Evolutionary conservation across 1,140 invertebrate species (phyloP).

Genomic region (Chlorops oryzae): DNA sequence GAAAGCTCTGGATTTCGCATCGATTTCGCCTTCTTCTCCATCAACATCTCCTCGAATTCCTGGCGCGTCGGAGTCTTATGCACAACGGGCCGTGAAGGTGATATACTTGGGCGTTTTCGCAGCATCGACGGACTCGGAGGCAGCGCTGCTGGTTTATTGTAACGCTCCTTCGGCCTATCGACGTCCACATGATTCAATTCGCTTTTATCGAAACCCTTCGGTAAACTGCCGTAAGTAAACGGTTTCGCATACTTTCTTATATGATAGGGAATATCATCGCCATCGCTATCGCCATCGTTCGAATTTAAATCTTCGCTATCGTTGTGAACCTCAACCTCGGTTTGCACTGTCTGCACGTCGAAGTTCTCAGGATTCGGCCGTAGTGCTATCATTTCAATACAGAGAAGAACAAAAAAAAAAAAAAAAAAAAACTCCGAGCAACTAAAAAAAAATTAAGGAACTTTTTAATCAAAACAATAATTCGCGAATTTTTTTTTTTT

Average conservation of each 20-base stretch:
- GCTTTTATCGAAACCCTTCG: conserved; percentile 20
- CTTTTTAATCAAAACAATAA: too few species aligned
- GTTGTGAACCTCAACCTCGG: too few species aligned
- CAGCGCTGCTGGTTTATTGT: not conserved
- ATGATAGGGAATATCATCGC: conserved; percentile 63
- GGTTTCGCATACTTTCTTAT: conserved; percentile 65
- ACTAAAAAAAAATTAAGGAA: too few species aligned
- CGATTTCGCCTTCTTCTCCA: conserved; percentile 24
- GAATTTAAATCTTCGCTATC: too few species aligned
- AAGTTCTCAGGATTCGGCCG: too few species aligned
- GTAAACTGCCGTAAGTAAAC: conserved; percentile 62
- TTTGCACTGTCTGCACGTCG: too few species aligned
- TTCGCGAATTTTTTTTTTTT: too few species aligned
- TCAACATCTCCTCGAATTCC: conserved; percentile 32
- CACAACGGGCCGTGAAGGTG: conserved; percentile 22
- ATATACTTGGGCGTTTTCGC: conserved; percentile 24
- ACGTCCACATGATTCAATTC: conserved; percentile 20
- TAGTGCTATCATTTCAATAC: too few species aligned
- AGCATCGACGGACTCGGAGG: conserved; percentile 14
- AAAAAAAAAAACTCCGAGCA: too few species aligned
- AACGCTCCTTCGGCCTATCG: not conserved
- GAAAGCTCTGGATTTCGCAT: conserved; percentile 16
- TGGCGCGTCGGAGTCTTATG: conserved; percentile 25
- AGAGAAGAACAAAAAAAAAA: too few species aligned
- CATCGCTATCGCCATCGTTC: too few species aligned